A percentile compares a stretch with the other conserved stretches of the same genome.
phyloP scores from a whole-genome alignment of 2,888 invertebrate genomes.

The Epistrophe eligans region DNA sequence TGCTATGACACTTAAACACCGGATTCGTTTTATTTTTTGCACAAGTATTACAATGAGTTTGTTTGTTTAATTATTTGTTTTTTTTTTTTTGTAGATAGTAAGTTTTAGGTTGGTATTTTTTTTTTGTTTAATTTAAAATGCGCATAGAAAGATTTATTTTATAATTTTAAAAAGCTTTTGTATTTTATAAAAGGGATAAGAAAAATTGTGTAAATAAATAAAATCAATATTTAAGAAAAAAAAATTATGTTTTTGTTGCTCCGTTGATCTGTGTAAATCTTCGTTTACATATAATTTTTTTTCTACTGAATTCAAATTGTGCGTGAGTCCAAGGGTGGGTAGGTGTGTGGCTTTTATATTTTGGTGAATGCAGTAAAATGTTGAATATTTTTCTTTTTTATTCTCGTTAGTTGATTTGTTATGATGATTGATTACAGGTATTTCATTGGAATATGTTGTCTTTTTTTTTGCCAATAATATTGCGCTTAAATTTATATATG shows the following conservation, averaged over 20 bases:
- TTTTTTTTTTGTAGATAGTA: conserved; percentile 40
- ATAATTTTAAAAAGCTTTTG: conserved; percentile 28
- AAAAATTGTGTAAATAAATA: background rate
- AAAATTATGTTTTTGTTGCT: conserved; percentile 22
- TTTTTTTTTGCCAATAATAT: conserved; percentile 9
- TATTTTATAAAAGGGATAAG: background rate
- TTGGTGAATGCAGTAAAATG: conserved; percentile 11
- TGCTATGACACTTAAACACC: conserved; percentile 83
- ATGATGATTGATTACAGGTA: conserved; percentile 37
- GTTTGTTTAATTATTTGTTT: conserved; percentile 18
- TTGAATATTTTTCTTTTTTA: conserved; percentile 4
- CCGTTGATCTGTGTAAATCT: conserved; percentile 5
- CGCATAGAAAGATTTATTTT: conserved; percentile 42
- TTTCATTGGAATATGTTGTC: background rate
- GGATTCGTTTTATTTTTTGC: conserved; percentile 76
- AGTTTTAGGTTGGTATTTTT: conserved; percentile 12
- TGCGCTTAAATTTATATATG: background rate
- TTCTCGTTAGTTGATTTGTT: conserved; percentile 25
- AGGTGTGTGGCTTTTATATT: background rate
- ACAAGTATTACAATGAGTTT: conserved; percentile 64
- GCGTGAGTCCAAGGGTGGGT: background rate
- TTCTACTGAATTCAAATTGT: conserved; percentile 18
- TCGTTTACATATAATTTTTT: conserved; percentile 6
- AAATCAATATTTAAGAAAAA: background rate
- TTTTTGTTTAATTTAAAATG: conserved; percentile 28